phyloP scores from a whole-genome alignment of 2,888 invertebrate species.

The Stenodema calcarata region DNA sequence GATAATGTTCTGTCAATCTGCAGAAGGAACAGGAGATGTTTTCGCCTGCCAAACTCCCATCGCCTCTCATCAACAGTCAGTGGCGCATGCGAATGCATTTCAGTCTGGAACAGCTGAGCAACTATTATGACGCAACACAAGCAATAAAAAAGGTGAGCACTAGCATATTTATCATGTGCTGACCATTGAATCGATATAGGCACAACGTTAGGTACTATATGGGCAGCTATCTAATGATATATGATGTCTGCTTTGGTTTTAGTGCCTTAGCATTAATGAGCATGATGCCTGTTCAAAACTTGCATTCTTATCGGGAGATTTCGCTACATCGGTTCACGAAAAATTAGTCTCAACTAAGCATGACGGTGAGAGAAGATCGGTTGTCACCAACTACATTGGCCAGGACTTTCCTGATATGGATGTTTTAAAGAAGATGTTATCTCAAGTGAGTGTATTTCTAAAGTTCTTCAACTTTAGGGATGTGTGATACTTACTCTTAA shows the following conservation, averaged over 20 bases:
- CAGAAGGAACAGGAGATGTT: slow-evolving; percentile 30
- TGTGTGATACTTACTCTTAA: too few relatives aligned
- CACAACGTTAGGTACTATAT: too few relatives aligned
- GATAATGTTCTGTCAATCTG: neutral
- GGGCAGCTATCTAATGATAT: too few relatives aligned
- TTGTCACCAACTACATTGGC: slow-evolving; percentile 40
- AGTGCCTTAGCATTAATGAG: slow-evolving; percentile 63
- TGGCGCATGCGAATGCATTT: slow-evolving; percentile 62
- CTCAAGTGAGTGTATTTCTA: neutral
- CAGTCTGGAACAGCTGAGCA: slow-evolving; percentile 62
- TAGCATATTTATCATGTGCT: too few relatives aligned
- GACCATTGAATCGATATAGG: too few relatives aligned
- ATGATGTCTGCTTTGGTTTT: slow-evolving; percentile 52
- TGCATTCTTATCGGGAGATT: slow-evolving; percentile 59
- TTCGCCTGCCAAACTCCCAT: slow-evolving; percentile 34
- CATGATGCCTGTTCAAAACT: slow-evolving; percentile 64
- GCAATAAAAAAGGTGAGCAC: slow-evolving; percentile 61
- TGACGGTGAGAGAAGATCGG: slow-evolving; percentile 8
- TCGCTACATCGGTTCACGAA: slow-evolving; percentile 25
- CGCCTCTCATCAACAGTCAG: slow-evolving; percentile 50
- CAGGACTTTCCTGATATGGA: slow-evolving; percentile 9
- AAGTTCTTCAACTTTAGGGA: neutral
- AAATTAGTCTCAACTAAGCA: slow-evolving; percentile 30
- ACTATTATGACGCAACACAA: slow-evolving; percentile 61
- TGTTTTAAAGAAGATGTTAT: neutral